Evolutionary conservation across 1,140 invertebrate species (phyloP), one percentile per base, ranked within the genome.

Genomic region (Protaetia brevitarsis): DNA sequence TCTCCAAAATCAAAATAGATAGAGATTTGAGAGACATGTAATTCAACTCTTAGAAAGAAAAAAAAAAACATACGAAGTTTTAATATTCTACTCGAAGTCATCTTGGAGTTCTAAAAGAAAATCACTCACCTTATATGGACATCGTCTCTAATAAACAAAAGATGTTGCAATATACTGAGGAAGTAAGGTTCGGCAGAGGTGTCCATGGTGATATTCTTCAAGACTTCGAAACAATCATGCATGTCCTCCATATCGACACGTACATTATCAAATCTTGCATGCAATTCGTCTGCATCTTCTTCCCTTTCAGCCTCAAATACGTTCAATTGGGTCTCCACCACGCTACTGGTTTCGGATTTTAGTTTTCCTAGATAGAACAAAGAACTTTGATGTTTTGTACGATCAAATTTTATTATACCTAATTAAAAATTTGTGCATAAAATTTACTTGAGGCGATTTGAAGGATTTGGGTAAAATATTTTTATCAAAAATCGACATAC

Each of bases 91-190:
- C n/a, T n/a, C n/a, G n/a, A n/a, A n/a, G n/a, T n/a, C n/a, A n/a
- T n/a, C n/a, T n/a, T n/a, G n/a, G n/a, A n/a, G n/a, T n/a, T n/a
- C n/a, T n/a, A n/a, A n/a, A n/a, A n/a, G n/a, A n/a, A n/a, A n/a
- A n/a, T n/a, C n/a, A 75, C 76, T 78, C 76, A 92, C 90, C 91
- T 89, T 19, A 93, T 88, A 68, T 88, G 81, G 62, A 88, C 82
- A 79, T 99, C 96, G 76, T 99, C 97, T 71, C 95, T 83, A 63
- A 99, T 95, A 73, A 93, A 96, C 2, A 98, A 77, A 27, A 99
- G 80, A 82, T 98, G 96, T 77, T 99, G 96, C 34, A 99, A 78
- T 70, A 99, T 97, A 1, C 96, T 98, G 1, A 98, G 80, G 56
- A 99, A 90, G 74, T 94, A 96, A 0, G 93, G 91, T 76, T 98